Conservation (phyloP, 2,888 invertebrate genomes). For the Tetanocera ferruginea region DNA sequence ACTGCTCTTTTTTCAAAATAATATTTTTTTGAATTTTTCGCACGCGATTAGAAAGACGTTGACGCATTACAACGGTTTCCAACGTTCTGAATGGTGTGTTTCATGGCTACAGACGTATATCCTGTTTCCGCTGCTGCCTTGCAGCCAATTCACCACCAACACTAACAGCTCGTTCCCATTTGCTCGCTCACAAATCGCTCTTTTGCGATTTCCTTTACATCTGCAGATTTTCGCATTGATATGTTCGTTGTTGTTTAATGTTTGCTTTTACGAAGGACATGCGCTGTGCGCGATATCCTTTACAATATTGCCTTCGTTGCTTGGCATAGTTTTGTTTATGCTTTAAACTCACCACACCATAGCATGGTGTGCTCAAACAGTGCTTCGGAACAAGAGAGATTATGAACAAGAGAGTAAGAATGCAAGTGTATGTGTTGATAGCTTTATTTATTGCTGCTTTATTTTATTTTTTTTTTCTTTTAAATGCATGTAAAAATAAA, state of each 20-base stretch:
- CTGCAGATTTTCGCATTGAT: background rate
- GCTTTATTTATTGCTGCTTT: too few relatives aligned
- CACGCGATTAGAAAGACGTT: constrained; percentile 53
- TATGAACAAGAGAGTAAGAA: too few relatives aligned
- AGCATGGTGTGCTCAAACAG: background rate
- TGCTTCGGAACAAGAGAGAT: background rate
- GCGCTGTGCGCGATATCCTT: background rate
- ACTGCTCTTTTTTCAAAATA: background rate
- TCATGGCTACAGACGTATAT: constrained; percentile 36
- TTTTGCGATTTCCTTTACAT: background rate
- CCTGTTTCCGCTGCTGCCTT: constrained; percentile 47
- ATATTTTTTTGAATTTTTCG: background rate
- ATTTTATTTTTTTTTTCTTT: background rate
- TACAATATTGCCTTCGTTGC: constrained; percentile 11
- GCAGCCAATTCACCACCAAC: constrained; percentile 13
- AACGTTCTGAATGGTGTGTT: constrained; percentile 58
- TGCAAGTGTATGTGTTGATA: too few relatives aligned
- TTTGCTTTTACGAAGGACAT: constrained; percentile 26
- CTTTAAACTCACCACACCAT: constrained; percentile 1
- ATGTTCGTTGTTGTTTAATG: background rate
- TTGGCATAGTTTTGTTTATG: background rate
- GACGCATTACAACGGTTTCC: constrained; percentile 63
- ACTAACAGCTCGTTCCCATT: background rate
- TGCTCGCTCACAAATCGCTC: background rate
- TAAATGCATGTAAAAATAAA: background rate